These are phyloP conservation scores for Hypena proboscidalis DNA, from an alignment of 2,888 invertebrate species.

Conservation along the genomic window DNA sequence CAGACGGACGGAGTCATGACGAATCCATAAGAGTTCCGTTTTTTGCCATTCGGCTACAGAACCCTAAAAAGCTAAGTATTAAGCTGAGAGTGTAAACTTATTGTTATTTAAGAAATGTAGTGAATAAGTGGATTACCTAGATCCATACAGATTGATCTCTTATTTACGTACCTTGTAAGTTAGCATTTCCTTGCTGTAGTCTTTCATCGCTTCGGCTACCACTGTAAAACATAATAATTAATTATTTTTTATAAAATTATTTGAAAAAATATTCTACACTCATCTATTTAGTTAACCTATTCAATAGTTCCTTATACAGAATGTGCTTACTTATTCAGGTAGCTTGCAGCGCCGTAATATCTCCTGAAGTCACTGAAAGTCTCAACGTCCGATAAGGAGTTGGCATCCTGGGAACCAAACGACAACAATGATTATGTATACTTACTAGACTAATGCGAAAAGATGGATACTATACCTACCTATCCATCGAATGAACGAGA, in stretches of 20 bases:
- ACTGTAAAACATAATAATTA: conserved; percentile 43
- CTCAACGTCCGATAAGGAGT: conserved; percentile 40
- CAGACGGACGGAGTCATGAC: no score
- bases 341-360: conserved; percentile 78
- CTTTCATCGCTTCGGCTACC: conserved; percentile 65
- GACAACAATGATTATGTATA: no score
- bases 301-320: no score
- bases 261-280: no score
- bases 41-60: no score
- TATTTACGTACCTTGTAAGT: conserved; percentile 67
- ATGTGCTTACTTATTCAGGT: conserved; percentile 69
- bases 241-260: no score
- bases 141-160: neutral
- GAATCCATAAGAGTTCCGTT: no score
- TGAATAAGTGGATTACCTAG: neutral
- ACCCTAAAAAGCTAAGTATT: no score
- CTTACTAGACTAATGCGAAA: no score
- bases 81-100: neutral
- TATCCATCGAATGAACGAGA: no score
- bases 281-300: no score
- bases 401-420: conserved; percentile 62
- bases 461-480: no score
- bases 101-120: neutral
- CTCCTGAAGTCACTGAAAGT: conserved; percentile 49
- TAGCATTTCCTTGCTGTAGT: conserved; percentile 74